These are phyloP conservation scores for Macaca nemestrina DNA, from an alignment of 2,113 vertebrate genomes.

Conservation along the genomic window DNA sequence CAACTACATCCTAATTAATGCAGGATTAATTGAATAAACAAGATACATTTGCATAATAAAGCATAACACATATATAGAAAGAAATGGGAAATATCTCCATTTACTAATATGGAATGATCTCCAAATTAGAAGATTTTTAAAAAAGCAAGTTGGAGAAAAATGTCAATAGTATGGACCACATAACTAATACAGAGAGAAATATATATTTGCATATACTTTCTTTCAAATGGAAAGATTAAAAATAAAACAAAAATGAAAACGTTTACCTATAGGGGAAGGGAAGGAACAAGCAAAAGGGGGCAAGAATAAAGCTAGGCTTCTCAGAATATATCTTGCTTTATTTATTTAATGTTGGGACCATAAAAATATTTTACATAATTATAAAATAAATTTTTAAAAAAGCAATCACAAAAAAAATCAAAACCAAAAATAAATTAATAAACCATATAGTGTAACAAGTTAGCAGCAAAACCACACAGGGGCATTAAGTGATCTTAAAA, in stretches of 20 bases:
- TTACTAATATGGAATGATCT: not conserved
- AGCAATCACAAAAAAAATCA: not conserved
- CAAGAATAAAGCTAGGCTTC: not conserved
- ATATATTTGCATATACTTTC: not conserved
- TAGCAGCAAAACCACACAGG: not conserved
- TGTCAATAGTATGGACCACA: no score
- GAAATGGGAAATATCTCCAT: not conserved
- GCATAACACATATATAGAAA: not conserved
- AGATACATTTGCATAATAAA: not conserved
- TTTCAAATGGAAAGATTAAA: not conserved
- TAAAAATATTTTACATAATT: not conserved
- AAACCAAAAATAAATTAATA: slow-evolving; percentile 1
- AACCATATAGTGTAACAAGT: not conserved
- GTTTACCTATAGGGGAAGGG: not conserved
- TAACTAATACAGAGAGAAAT: not conserved
- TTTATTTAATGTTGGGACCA: not conserved
- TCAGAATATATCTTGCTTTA: not conserved
- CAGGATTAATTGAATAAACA: not conserved
- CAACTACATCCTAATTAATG: not conserved
- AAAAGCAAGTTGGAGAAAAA: not conserved
- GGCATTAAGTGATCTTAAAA: slow-evolving; percentile 12
- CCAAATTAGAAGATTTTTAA: not conserved
- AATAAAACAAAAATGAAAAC: not conserved
- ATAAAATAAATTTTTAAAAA: not conserved
- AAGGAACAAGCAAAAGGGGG: not conserved